phyloP scores from a whole-genome alignment of 2,888 invertebrate species.

The Protonemura montana region DNA sequence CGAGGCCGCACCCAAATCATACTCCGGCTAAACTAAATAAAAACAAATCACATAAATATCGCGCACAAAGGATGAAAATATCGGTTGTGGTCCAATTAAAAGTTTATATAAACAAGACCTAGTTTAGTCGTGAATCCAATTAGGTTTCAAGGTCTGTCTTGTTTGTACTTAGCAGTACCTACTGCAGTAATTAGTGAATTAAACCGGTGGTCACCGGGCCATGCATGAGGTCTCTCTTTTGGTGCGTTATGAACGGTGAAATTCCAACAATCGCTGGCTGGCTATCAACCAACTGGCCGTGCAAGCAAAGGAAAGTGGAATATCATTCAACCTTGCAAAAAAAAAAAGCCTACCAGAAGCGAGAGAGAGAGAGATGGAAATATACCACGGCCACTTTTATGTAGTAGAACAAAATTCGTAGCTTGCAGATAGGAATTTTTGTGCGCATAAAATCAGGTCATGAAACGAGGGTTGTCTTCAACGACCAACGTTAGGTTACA shows the following conservation, averaged over 20 bases:
- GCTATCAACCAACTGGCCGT: background rate
- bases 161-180: too few relatives aligned
- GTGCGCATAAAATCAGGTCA: background rate
- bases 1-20: too few relatives aligned
- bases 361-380: background rate
- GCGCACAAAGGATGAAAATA: background rate
- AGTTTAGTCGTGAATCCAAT: background rate
- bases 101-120: background rate
- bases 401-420: background rate
- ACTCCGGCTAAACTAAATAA: background rate
- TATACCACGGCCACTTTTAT: background rate
- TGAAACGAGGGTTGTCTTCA: background rate
- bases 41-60: background rate
- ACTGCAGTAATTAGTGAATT: background rate
- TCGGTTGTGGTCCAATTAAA: background rate
- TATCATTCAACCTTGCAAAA: conserved; percentile 2
- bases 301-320: background rate
- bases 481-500: too few relatives aligned
- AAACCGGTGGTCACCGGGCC: background rate
- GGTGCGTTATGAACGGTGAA: background rate
- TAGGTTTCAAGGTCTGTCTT: background rate
- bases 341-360: background rate
- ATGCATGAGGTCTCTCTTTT: background rate
- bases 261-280: background rate
- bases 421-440: background rate